These are phyloP conservation scores for Falco concolor DNA, from an alignment of 2,797 vertebrate genomes.

Conservation along the genomic window DNA sequence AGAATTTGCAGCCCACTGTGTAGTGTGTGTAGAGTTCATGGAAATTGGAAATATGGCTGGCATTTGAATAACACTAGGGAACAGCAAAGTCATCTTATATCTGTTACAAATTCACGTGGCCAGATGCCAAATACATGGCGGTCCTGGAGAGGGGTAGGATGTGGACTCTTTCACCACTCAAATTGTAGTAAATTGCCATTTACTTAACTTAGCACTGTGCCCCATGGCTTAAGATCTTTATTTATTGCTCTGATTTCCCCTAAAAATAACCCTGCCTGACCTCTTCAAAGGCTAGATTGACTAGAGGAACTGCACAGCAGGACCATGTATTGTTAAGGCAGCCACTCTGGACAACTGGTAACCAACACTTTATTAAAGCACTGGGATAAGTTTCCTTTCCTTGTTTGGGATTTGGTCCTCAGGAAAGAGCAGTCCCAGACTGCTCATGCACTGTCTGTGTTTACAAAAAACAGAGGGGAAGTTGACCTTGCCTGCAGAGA, in stretches of 20 bases:
- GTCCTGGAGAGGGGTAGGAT: not conserved
- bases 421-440: not conserved
- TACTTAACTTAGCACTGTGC: not conserved
- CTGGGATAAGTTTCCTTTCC: not conserved
- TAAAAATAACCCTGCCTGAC: not conserved
- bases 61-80: not conserved
- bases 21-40: not conserved
- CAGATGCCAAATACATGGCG: not conserved
- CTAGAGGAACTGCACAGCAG: not conserved
- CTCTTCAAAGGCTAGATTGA: not conserved
- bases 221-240: not conserved
- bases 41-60: not conserved
- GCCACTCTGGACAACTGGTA: not conserved
- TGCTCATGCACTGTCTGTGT: not conserved
- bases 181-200: not conserved
- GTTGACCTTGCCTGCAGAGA: conserved; percentile 3
- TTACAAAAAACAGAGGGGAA: not conserved
- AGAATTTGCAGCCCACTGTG: not conserved
- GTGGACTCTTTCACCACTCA: not conserved
- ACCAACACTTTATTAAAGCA: not conserved
- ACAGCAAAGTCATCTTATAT: not conserved
- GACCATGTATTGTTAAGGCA: not conserved
- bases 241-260: not conserved
- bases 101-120: not conserved
- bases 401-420: not conserved